These are phyloP conservation scores for Danio choprae DNA, from an alignment of 2,797 vertebrate species.

Conservation along the genomic window DNA sequence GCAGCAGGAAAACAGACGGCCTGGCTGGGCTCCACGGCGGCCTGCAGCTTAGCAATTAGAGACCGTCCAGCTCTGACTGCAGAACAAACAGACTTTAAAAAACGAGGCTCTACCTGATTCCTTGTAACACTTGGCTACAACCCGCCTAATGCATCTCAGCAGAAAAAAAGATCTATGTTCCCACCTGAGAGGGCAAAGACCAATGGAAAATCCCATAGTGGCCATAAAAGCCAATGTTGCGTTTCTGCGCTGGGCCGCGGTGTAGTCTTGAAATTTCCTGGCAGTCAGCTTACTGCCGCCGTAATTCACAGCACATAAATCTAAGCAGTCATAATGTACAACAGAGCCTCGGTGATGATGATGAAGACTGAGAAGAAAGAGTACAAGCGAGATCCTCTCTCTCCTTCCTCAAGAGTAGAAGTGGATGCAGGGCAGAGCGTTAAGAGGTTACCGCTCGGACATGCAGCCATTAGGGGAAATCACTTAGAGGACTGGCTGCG, in stretches of 20 bases:
- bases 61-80: slow-evolving; percentile 52
- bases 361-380: slow-evolving; percentile 29
- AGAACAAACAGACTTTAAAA: slow-evolving; percentile 49
- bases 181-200: slow-evolving; percentile 52
- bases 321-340: slow-evolving; percentile 56
- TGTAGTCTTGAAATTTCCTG: slow-evolving; percentile 49
- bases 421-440: slow-evolving; percentile 34
- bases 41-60: slow-evolving; percentile 58
- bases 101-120: slow-evolving; percentile 35
- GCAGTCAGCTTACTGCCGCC: slow-evolving; percentile 56
- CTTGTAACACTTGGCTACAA: slow-evolving; percentile 39
- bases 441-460: slow-evolving; percentile 54
- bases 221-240: slow-evolving; percentile 57
- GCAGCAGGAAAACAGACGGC: slow-evolving; percentile 60
- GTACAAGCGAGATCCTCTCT: slow-evolving; percentile 6
- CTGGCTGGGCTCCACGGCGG: slow-evolving; percentile 60
- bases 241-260: slow-evolving; percentile 42
- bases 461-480: slow-evolving; percentile 57
- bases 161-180: slow-evolving; percentile 45
- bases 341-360: slow-evolving; percentile 51
- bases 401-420: slow-evolving; percentile 13
- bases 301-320: slow-evolving; percentile 62
- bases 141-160: slow-evolving; percentile 49
- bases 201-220: slow-evolving; percentile 53
- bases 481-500: slow-evolving; percentile 44